Evolutionary conservation across 1,140 invertebrate species (phyloP).

Genomic region (Drosophila chauvacae): DNA sequence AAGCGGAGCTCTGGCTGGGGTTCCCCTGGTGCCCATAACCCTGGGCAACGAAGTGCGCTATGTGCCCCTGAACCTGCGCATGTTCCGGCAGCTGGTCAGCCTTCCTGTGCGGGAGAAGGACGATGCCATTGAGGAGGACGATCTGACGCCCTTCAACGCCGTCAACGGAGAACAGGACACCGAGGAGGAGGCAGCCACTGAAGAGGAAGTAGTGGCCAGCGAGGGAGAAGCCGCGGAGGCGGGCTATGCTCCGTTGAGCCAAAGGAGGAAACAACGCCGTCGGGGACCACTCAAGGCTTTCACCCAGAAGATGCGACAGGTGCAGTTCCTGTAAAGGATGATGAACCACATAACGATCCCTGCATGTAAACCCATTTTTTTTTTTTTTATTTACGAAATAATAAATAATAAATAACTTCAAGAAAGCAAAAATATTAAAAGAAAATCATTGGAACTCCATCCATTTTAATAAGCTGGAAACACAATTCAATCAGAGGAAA

Average conservation of each 20-base stretch:
- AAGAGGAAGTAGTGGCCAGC: neutral
- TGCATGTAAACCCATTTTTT: neutral
- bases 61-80: constrained; percentile 61
- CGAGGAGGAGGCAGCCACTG: neutral
- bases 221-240: neutral
- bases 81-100: constrained; percentile 48
- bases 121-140: constrained; percentile 28
- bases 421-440: neutral
- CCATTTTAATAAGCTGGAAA: constrained; percentile 63
- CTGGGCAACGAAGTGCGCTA: constrained; percentile 65
- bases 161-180: neutral
- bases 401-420: neutral
- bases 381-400: constrained; percentile 1
- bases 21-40: constrained; percentile 63
- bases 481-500: constrained; percentile 61
- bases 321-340: constrained; percentile 35
- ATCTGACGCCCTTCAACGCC: neutral
- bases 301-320: neutral
- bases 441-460: constrained; percentile 50
- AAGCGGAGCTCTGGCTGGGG: neutral
- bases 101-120: constrained; percentile 31
- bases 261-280: neutral
- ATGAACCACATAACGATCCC: neutral
- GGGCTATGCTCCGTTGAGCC: neutral
- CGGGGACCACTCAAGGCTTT: neutral